phyloP scores from a whole-genome alignment of 2,113 vertebrate species.

The Coracopsis vasa region DNA sequence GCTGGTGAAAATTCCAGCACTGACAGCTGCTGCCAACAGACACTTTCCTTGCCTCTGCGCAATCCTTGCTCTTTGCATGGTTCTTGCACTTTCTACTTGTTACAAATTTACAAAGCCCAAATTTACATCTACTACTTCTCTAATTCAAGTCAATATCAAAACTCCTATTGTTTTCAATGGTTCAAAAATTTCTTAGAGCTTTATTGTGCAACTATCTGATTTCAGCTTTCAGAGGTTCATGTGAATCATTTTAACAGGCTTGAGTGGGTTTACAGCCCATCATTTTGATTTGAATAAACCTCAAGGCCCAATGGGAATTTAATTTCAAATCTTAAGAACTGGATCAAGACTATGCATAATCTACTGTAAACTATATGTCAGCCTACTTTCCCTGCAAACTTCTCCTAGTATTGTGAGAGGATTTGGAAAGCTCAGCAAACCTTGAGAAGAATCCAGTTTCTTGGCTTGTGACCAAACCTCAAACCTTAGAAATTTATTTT shows the following conservation, averaged over 20 bases:
- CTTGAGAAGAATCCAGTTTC: conserved; percentile 26
- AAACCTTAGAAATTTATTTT: conserved; percentile 43
- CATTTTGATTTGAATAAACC: conserved; percentile 49
- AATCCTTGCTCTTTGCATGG: background rate
- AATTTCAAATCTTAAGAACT: background rate
- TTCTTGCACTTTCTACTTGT: background rate
- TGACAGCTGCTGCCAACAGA: background rate
- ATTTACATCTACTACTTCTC: background rate
- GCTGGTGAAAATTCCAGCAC: background rate
- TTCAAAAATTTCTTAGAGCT: background rate
- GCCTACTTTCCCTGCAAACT: background rate
- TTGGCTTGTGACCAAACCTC: conserved; percentile 50
- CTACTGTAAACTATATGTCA: conserved; percentile 12
- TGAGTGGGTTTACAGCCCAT: background rate
- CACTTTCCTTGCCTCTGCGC: background rate
- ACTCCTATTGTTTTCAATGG: background rate
- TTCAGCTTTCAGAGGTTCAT: background rate
- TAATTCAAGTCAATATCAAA: background rate
- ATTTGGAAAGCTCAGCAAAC: conserved; percentile 54
- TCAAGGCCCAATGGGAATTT: conserved; percentile 25
- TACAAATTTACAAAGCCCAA: background rate
- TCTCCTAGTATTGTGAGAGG: conserved; percentile 7
- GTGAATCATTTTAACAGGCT: conserved; percentile 2
- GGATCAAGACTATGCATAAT: conserved; percentile 35
- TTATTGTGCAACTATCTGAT: background rate